A percentile compares a stretch with the other conserved stretches of the same genome.
Conservation (phyloP, 2,888 invertebrate genomes). For the Zygogramma bicolorata region DNA sequence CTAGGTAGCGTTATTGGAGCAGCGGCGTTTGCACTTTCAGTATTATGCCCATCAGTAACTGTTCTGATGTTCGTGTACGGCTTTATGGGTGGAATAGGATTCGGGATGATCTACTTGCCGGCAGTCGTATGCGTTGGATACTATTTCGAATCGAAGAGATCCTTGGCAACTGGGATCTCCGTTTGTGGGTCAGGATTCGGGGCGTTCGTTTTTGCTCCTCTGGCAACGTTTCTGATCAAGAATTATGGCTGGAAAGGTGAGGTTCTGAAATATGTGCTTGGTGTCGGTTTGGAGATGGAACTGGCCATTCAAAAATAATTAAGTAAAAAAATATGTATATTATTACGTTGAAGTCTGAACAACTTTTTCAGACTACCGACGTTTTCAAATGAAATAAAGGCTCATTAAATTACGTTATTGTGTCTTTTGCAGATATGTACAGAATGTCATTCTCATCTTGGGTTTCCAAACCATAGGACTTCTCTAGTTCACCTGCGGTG, state of each 20-base stretch:
- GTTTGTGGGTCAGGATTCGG: slow-evolving; percentile 97
- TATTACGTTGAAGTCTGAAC: too few relatives aligned
- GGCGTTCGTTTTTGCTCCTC: slow-evolving; percentile 94
- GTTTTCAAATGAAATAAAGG: too few relatives aligned
- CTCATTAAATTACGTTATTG: too few relatives aligned
- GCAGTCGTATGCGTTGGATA: slow-evolving; percentile 97
- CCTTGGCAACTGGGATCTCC: slow-evolving; percentile 93
- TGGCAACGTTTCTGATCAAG: slow-evolving; percentile 83
- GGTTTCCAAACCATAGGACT: too few relatives aligned
- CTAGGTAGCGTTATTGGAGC: slow-evolving; percentile 80
- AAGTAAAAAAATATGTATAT: too few relatives aligned
- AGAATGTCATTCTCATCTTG: too few relatives aligned
- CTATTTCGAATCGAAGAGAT: slow-evolving; percentile 95
- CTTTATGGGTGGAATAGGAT: slow-evolving; percentile 70
- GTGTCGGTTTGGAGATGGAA: too few relatives aligned
- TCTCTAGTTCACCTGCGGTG: too few relatives aligned
- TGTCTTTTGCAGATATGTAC: too few relatives aligned
- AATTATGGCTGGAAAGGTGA: slow-evolving; percentile 83
- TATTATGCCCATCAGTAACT: slow-evolving; percentile 85
- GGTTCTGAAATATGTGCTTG: too few relatives aligned
- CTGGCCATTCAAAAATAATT: too few relatives aligned
- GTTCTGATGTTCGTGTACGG: slow-evolving; percentile 92
- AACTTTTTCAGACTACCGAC: too few relatives aligned
- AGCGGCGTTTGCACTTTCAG: slow-evolving; percentile 86
- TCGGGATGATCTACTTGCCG: slow-evolving; percentile 74